phyloP scores from a whole-genome alignment of 2,113 vertebrate species.

The Notechis scutatus region DNA sequence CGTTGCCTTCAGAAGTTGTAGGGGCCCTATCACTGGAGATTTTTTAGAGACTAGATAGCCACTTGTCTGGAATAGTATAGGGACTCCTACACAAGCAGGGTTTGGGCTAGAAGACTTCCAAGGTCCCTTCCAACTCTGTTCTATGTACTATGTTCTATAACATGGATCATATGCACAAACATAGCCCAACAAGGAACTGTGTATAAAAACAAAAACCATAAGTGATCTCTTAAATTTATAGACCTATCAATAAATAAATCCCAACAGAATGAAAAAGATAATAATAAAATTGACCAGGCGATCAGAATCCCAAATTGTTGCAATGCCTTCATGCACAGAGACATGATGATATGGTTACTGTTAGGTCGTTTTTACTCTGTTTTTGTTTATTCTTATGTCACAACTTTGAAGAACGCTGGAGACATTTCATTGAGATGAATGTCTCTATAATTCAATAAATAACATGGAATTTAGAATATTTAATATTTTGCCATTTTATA shows the following conservation, averaged over 20 bases:
- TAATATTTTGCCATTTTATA: not conserved
- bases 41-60: not conserved
- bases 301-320: not conserved
- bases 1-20: not conserved
- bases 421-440: not conserved
- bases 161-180: not conserved
- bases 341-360: not conserved
- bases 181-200: not conserved
- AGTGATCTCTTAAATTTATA: too few relatives aligned
- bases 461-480: not conserved
- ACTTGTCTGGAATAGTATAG: not conserved
- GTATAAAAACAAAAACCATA: not conserved
- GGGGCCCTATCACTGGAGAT: not conserved
- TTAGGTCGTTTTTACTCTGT: not conserved
- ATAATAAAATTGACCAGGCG: not conserved
- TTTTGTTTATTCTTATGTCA: not conserved
- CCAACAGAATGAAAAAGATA: not conserved
- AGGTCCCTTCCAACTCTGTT: not conserved
- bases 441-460: not conserved
- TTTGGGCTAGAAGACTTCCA: not conserved
- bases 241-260: not conserved
- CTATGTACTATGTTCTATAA: not conserved
- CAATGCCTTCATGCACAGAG: not conserved
- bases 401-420: not conserved
- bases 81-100: not conserved